A percentile compares a stretch with the other conserved stretches of the same genome.
Conservation (phyloP, 1,140 invertebrate genomes). For the Mactra quadrangularis region DNA sequence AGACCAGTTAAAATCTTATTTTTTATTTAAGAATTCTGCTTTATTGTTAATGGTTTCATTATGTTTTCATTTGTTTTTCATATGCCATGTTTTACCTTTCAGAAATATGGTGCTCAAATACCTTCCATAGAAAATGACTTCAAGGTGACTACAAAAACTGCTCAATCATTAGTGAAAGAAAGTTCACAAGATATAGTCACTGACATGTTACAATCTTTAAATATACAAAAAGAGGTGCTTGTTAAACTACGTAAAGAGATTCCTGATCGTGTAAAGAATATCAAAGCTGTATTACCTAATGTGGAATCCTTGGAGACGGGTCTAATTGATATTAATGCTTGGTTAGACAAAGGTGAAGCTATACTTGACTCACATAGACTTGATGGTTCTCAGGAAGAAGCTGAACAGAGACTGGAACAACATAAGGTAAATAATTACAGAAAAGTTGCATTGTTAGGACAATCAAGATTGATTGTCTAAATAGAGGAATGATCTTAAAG, state of each 20-base stretch:
- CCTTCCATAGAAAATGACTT: constrained; percentile 95
- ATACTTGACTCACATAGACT: constrained; percentile 88
- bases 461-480: too few species aligned
- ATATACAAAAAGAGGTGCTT: constrained; percentile 92
- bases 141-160: constrained; percentile 94
- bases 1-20: too few species aligned
- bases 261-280: constrained; percentile 77
- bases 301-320: constrained; percentile 95
- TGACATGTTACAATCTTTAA: constrained; percentile 93
- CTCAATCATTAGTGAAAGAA: constrained; percentile 95
- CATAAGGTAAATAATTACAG: constrained; percentile 89
- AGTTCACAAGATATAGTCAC: constrained; percentile 95
- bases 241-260: constrained; percentile 90
- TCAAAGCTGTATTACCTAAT: constrained; percentile 89
- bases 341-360: constrained; percentile 93
- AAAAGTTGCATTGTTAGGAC: too few species aligned
- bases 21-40: too few species aligned
- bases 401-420: constrained; percentile 90
- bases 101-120: constrained; percentile 90
- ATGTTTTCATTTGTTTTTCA: too few species aligned
- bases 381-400: constrained; percentile 89
- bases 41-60: too few species aligned
- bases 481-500: too few species aligned
- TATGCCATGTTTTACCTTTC: constrained; percentile 28
- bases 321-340: constrained; percentile 91